phyloP scores from a whole-genome alignment of 2,113 vertebrate species.

The Periophthalmus modestus region DNA sequence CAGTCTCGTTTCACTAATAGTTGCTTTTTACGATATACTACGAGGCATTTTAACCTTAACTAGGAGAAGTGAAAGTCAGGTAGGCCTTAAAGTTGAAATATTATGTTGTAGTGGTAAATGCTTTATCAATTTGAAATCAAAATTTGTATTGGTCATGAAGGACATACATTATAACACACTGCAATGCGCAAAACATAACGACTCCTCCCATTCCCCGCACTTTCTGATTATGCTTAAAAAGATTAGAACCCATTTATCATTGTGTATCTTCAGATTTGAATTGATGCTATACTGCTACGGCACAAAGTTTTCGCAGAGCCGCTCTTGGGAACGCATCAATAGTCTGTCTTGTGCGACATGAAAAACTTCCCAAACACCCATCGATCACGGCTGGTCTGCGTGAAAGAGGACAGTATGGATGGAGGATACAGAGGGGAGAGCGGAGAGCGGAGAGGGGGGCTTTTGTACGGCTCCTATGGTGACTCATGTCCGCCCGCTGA shows the following conservation, averaged over 20 bases:
- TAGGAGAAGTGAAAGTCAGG: no score
- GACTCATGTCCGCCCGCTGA: constrained; percentile 24
- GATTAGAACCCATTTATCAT: not conserved
- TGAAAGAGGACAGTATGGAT: constrained; percentile 31
- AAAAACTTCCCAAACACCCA: constrained; percentile 41
- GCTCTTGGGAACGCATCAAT: constrained; percentile 4
- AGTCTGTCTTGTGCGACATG: constrained; percentile 40
- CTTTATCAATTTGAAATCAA: no score
- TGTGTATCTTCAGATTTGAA: not conserved
- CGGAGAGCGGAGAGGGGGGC: constrained; percentile 18
- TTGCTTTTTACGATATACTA: no score
- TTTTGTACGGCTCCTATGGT: constrained; percentile 29
- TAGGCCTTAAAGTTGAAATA: no score
- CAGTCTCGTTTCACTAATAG: no score
- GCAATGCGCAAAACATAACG: no score
- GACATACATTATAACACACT: no score
- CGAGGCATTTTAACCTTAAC: no score
- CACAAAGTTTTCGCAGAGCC: not conserved
- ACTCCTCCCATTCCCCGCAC: not conserved
- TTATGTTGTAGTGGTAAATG: no score
- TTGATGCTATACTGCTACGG: not conserved
- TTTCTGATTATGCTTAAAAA: not conserved
- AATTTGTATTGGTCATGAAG: no score
- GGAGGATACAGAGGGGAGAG: constrained; percentile 5
- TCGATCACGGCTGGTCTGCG: not conserved